Evolutionary conservation across 92 coral and sea anemone species (phyloP), one percentile per base, ranked within the genome.

Genomic region (Parazoanthus darwini): DNA sequence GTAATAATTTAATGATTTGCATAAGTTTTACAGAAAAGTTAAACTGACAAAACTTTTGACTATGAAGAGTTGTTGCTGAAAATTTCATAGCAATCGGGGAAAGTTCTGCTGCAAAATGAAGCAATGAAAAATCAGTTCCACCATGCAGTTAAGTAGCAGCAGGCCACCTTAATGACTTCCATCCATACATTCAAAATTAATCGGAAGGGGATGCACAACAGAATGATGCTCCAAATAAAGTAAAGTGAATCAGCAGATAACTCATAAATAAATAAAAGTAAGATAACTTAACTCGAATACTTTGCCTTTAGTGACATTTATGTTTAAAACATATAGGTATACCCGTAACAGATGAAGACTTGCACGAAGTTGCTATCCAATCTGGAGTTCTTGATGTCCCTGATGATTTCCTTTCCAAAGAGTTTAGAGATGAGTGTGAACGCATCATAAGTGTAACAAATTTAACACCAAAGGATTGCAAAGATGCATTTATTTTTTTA

Each of bases 301-400:
- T 38, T 77, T 77, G 81, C 81, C 63, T 29, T 77, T 77, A 77
- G 56, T 77, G 81, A 77, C 36, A 77, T 77, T 77, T 77, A 77
- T 77, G 42, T 38, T 77, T 77, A 77, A 44, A 77, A 77, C 81
- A 77, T 77, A 58, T 67, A 37, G 86, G 86, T 65, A 37, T 65
- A 63, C 86, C 86, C 15, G 86, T 65, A 36, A 65, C 38, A 8
- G 75, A 82, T 63, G 86, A 82, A 65, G 54, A 82, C 18, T 65
- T 82, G 75, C 36, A 65, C 8, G 81, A 86, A 82, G 89, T 56
- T 74, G 89, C 89, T 48, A 37, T 76, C 42, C 66, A 72, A 54
- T 86, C 83, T 50, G 89, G 89, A 74, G 82, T 86, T 77, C 89
- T 86, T 56, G 89, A 86, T 75, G 74, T 74, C 54, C 82, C 80